A percentile compares a stretch with the other conserved stretches of the same genome.
Evolutionary conservation across 2,888 invertebrate species (phyloP).

Genomic region (Limenitis camilla): DNA sequence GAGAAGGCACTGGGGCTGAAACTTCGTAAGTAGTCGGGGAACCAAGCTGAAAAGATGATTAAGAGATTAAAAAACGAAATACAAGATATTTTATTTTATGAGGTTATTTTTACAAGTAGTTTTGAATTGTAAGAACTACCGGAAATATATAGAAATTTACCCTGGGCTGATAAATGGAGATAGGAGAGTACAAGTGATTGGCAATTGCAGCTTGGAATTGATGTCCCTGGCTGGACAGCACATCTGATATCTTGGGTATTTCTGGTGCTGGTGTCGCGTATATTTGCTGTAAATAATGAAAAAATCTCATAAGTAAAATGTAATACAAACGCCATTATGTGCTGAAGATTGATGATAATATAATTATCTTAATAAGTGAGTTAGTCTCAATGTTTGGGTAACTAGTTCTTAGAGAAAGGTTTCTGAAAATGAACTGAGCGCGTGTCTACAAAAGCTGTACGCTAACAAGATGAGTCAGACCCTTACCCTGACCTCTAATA

Average conservation of each 20-base stretch:
- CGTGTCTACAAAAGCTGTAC: not conserved
- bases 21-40: constrained; percentile 51
- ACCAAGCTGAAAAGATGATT: constrained; percentile 38
- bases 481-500: not conserved
- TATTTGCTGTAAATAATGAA: constrained; percentile 28
- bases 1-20: constrained; percentile 50
- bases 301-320: not conserved
- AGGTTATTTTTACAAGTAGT: not conserved
- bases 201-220: constrained; percentile 52
- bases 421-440: too few species aligned
- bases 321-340: not conserved
- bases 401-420: too few species aligned
- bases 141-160: constrained; percentile 32
- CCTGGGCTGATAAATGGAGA: constrained; percentile 50
- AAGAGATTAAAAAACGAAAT: not conserved
- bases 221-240: constrained; percentile 49
- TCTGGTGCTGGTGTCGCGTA: constrained; percentile 41
- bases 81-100: not conserved
- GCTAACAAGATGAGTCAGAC: not conserved
- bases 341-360: not conserved
- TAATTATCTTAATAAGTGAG: too few species aligned
- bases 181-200: constrained; percentile 52
- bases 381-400: too few species aligned
- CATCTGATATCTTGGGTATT: constrained; percentile 56
- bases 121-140: not conserved